Base-by-base conservation (phyloP, 37 sponge, comb jelly and placozoan species). In the Agelas oroides region DNA sequence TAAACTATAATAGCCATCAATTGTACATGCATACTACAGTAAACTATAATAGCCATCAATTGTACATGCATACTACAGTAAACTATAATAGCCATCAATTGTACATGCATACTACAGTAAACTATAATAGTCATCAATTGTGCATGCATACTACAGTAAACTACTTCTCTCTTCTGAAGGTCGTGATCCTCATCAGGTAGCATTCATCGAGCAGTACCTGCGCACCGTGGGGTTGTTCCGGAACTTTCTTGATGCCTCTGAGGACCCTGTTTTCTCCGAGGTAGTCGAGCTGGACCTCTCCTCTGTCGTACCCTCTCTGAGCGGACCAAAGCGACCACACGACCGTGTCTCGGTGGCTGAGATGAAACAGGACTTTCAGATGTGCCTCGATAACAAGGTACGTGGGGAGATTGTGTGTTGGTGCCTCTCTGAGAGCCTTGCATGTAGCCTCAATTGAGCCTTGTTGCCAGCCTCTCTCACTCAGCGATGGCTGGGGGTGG, bases 281-380 rank as follows among this genome's bases (percentile, higher is more conserved):
- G 89, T 86, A 27, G 66, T 92, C 56, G 92, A 88, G 64, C 75
- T 96, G 53, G 92, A 96, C 68, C 81, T 96, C 52, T 78, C 78
- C 18, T 70, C 74, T 0, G 93, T 96, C 33, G 95, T 94, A 20
- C 83, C 93, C 15, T 94, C 93, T 20, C 19, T 97, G 77, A 92
- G 92, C 73, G 97, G 97, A 27, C 97, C 97, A 23, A 97, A 94
- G 78, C 80, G 95, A 30, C 95, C 97, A 30, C 95, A 97, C 32
- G 97, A 97, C 57, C 81, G 95, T 35, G 96, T 97, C 1, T 8
- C 88, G 37, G 93, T 97, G 13, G 39, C 71, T 21, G 88, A 95
- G 30, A 92, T 97, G 90, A 97, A 95, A 75, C 69, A 74, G 27
- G 97, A 97, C 77, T 94, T 97, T 81, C 75, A 70, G 69, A 69